These are phyloP conservation scores for Eurystomus glaucurus DNA, from an alignment of 2,797 vertebrate genomes.

Conservation along the genomic window DNA sequence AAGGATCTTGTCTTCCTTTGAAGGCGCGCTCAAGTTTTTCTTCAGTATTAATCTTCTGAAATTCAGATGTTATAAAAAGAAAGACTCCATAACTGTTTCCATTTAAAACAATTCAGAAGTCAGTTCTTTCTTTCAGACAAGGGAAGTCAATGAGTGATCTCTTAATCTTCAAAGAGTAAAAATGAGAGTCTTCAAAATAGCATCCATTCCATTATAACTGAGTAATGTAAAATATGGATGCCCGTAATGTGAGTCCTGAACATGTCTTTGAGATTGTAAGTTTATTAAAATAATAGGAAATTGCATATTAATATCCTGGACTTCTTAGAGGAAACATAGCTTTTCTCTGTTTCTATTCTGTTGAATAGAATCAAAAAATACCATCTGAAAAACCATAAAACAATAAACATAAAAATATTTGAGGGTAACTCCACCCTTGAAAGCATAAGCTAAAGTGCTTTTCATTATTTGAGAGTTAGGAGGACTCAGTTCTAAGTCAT, in stretches of 20 bases:
- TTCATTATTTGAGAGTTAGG: not conserved
- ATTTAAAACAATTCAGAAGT: not conserved
- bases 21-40: not conserved
- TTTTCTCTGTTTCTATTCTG: not conserved
- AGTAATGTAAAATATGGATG: not conserved
- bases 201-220: not conserved
- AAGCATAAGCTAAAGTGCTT: not conserved
- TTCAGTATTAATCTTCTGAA: not conserved
- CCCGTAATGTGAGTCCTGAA: not conserved
- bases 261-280: not conserved
- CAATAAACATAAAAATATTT: not conserved
- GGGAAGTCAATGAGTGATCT: not conserved
- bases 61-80: not conserved
- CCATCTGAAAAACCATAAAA: not conserved
- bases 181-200: not conserved
- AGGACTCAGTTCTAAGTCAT: not conserved
- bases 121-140: fast-evolving
- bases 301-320: not conserved
- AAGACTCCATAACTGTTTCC: not conserved
- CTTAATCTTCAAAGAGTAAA: not conserved
- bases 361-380: not conserved
- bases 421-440: not conserved
- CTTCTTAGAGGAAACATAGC: not conserved
- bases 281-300: not conserved
- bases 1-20: not conserved